Base-by-base conservation (phyloP, 1,140 invertebrate genomes). In the Aradophagus sp. region DNA sequence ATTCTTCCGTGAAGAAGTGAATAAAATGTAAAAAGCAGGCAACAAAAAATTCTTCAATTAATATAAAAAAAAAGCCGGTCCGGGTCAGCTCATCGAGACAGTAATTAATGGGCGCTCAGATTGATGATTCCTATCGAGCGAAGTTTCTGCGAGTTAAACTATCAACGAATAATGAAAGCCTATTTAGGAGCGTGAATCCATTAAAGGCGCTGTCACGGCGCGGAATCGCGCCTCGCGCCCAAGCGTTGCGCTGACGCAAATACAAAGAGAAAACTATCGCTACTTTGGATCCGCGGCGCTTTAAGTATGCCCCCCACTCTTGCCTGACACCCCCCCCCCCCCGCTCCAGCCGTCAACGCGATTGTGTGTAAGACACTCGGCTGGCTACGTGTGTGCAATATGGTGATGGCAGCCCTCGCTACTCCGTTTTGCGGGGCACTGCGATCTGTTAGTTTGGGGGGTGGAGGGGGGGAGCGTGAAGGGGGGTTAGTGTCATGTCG, bases 121-220 rank as follows among this genome's bases (percentile, higher is more conserved):
- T 53, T 65, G 50, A 55, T 55, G 34, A 56, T 48, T 55, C 29
- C 27, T 39, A 56, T 48, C 44, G 32, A n/a, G 44, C 17, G 2
- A 55, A 65, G 44, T 65, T 48, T 56, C 23, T 34, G 15, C 16
- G 36, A 65, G 35, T 56, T 42, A 65, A 65, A 56, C 56, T 61
- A 59, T 65, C 50, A 56, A 55, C n/a, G 48, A 56, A 65, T 55
- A 68, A 63, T 58, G 50, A 50, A 52, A 45, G 35, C 38, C 63
- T 66, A 63, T 59, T 63, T 44, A 58, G 41, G 15, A 61, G 59
- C 20, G 59, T 13, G 53, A 65, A 74, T 71, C 73, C 53, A 74
- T 68, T 74, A 62, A 67, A 68, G 35, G 34, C 12, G 47, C 29
- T 39, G 66, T 39, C 61, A 75, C 53, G 56, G 42, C 69, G 31